Base-by-base conservation (phyloP, 2,888 invertebrate species). In the Atrina japonica region DNA sequence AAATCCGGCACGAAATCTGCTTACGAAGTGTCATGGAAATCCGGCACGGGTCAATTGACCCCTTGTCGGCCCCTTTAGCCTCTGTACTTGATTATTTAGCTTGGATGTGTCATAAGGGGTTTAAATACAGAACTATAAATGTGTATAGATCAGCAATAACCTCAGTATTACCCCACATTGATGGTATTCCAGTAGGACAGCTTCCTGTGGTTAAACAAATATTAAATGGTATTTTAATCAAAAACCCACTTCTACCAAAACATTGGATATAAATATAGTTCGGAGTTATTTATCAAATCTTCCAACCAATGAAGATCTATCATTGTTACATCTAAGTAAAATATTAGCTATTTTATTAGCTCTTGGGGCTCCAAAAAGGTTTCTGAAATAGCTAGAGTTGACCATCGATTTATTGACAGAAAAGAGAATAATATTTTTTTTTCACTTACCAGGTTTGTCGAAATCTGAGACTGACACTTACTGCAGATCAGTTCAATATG, bases 21-120 rank as follows among this genome's bases (percentile, higher is more conserved):
- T 47, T 35, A 65, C 56, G 53, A 64, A 45, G 69, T 9, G 56
- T 69, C 11, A 63, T 63, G 55, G 63, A 55, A 55, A 56, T 65
- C 1, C 56, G 9, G 35, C 49, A 43, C 23, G n/a, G 56, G 52
- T 30, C 56, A 64, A 52, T 70, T 63, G 59, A 50, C 43, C 64
- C 64, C 3, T 56, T 70, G 55, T 58, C 70, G 55, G 49, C 45
- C 43, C 30, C 52, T 63, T 16, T 63, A 23, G 49, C 45, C 35
- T 55, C 35, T 50, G 27, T 63, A 6, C 6, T 69, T 47, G 40
- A 69, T 21, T 55, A 40, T 56, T 25, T 69, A 27, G 52, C 43
- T 7, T 35, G 35, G 35, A 5, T 35, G 35, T 11, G 11, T 35
- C 5, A 5, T 35, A 5, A 35, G 35, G 11, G 11, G 5, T 35